Evolutionary conservation across 2,888 invertebrate genomes (phyloP), one percentile per base, ranked within the genome.

Genomic region (Halictus quadricinctus): DNA sequence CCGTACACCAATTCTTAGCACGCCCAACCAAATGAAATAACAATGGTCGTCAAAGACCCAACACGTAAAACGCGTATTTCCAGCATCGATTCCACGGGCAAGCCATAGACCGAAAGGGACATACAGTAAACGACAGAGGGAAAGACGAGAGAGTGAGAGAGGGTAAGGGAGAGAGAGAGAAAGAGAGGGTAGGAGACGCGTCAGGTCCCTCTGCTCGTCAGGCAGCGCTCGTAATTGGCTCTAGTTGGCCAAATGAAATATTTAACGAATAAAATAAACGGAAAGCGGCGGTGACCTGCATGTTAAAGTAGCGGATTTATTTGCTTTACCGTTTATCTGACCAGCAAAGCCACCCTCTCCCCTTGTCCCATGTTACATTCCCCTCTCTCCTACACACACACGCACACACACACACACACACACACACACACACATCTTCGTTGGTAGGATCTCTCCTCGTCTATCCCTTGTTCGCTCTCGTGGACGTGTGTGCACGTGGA

Each of bases 251-350:
- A 93, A 94, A 94, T 94, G 93, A 94, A 94, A 94, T 94, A 94
- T 94, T 94, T 93, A 94, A 94, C 93, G 93, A 94, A 94, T 94
- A 94, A 94, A 94, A 94, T 94, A 94, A 94, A 94, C 94, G 93
- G 90, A 92, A 92, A 88, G 83, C 90, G 92, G 91, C 91, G 93
- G 93, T 93, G 94, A 94, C 93, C 94, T 94, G 94, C 94, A 94
- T 94, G 94, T 92, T 93, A 94, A 94, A 94, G 94, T 92, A 93
- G 94, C 91, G 93, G 93, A 93, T 93, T 94, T 93, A 93, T 93
- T 94, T 94, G 93, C 93, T 93, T 88, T 90, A 88, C 88, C 91
- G 90, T 91, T 91, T 91, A 91, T 93, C 91, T 92, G 92, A 91
- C 91, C 91, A 90, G 90, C 85, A 85, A 84, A 83, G 84, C 88